Conservation (phyloP, 2,888 invertebrate genomes). For the Laspeyria flexula region DNA sequence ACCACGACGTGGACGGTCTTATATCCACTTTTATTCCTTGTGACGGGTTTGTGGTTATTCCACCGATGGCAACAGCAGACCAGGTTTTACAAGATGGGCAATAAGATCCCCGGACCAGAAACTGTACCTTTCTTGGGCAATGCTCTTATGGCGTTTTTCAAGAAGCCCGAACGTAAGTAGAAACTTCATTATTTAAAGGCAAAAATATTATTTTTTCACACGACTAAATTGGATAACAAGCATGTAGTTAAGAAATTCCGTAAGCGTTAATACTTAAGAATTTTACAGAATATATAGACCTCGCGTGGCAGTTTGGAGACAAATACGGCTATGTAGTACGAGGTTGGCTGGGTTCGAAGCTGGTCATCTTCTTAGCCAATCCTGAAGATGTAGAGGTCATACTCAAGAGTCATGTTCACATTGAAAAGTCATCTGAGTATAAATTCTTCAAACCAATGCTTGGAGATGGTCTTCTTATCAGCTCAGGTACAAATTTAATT, state of each 20-base stretch:
- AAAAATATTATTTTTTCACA: too few relatives aligned
- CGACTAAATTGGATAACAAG: too few relatives aligned
- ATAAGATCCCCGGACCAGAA: conserved; percentile 90
- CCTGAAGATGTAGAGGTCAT: conserved; percentile 91
- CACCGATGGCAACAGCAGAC: conserved; percentile 83
- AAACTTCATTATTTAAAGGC: neutral
- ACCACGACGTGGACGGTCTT: conserved; percentile 47
- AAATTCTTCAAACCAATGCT: conserved; percentile 92
- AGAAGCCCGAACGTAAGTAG: conserved; percentile 86
- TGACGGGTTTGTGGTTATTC: conserved; percentile 61
- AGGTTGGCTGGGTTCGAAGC: conserved; percentile 89
- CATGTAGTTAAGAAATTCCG: too few relatives aligned
- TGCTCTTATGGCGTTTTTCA: conserved; percentile 87
- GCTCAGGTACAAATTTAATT: conserved; percentile 81
- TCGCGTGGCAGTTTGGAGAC: conserved; percentile 76
- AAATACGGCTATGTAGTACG: conserved; percentile 84
- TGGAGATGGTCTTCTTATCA: conserved; percentile 91
- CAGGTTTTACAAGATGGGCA: conserved; percentile 87
- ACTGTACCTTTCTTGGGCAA: conserved; percentile 90
- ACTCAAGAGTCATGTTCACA: conserved; percentile 90
- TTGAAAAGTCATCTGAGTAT: conserved; percentile 91
- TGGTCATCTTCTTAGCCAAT: conserved; percentile 89
- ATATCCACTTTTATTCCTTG: conserved; percentile 59
- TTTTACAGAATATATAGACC: conserved; percentile 85
- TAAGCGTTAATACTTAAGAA: too few relatives aligned